phyloP scores from a whole-genome alignment of 2,797 vertebrate genomes.

The Acrossocheilus fasciatus region DNA sequence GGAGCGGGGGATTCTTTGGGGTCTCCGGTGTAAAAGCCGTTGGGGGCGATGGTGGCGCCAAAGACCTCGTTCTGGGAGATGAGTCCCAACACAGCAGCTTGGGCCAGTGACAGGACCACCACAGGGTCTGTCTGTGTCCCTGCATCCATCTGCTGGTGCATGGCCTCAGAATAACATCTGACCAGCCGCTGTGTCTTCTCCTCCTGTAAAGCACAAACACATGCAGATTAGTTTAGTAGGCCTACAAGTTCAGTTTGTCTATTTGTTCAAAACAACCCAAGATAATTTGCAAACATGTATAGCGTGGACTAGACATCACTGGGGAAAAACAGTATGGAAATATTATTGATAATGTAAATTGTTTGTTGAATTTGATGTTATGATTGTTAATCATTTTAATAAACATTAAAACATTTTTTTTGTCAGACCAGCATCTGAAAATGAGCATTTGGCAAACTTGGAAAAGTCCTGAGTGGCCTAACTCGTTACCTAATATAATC shows the following conservation, averaged over 20 bases:
- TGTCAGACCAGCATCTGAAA: not conserved
- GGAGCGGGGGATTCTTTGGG: constrained; percentile 80
- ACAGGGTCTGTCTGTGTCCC: constrained; percentile 97
- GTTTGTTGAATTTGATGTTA: not conserved
- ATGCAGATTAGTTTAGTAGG: not conserved
- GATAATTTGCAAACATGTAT: not conserved
- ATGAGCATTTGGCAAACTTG: too few relatives aligned
- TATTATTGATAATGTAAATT: not conserved
- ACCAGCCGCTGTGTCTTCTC: constrained; percentile 83
- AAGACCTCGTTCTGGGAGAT: constrained; percentile 96
- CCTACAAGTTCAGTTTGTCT: not conserved
- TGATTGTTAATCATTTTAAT: not conserved
- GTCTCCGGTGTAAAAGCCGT: constrained; percentile 89
- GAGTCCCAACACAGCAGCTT: constrained; percentile 93
- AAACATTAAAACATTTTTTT: not conserved
- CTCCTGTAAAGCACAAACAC: constrained; percentile 73
- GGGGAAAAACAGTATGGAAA: not conserved
- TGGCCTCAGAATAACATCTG: constrained; percentile 83
- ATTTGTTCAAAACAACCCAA: not conserved
- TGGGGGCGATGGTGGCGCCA: constrained; percentile 90
- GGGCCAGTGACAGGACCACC: constrained; percentile 96
- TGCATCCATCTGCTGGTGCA: constrained; percentile 92
- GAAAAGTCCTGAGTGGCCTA: not conserved
- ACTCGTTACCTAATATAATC: not conserved
- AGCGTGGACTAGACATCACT: not conserved